These are phyloP conservation scores for Lypha dubia DNA, from an alignment of 2,888 invertebrate genomes.

Conservation along the genomic window DNA sequence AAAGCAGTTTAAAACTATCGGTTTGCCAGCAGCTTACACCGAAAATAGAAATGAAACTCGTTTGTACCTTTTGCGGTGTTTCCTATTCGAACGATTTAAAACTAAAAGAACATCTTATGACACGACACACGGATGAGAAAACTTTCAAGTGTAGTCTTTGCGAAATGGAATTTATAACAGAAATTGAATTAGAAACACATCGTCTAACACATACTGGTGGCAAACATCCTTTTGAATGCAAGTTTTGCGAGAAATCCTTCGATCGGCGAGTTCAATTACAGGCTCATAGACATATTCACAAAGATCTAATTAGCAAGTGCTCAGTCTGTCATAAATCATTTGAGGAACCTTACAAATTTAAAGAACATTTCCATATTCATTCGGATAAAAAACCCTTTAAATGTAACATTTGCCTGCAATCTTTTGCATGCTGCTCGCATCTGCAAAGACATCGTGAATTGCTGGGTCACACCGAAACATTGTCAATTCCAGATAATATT, in stretches of 20 bases:
- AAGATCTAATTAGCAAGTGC: background rate
- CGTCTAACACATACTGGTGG: background rate
- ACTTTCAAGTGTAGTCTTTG: slow-evolving; percentile 2
- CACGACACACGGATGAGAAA: background rate
- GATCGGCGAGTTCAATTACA: background rate
- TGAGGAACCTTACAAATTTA: background rate
- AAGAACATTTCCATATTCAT: background rate
- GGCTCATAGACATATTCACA: background rate
- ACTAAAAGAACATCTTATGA: too few species aligned
- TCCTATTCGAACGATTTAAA: background rate
- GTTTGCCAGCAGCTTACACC: background rate
- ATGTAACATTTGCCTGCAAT: slow-evolving; percentile 73
- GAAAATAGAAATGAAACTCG: background rate
- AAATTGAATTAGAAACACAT: background rate
- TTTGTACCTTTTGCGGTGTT: background rate
- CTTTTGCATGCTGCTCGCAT: background rate
- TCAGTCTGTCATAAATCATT: background rate
- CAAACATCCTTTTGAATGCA: background rate
- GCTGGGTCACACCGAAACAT: background rate
- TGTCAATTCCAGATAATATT: background rate
- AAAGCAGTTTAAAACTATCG: background rate
- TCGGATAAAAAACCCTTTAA: slow-evolving; percentile 76
- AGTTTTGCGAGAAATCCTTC: slow-evolving; percentile 1
- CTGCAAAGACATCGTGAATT: background rate
- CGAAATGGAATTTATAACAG: background rate